These are phyloP conservation scores for Cephus sareptanus DNA, from an alignment of 2,888 invertebrate genomes.

Conservation along the genomic window DNA sequence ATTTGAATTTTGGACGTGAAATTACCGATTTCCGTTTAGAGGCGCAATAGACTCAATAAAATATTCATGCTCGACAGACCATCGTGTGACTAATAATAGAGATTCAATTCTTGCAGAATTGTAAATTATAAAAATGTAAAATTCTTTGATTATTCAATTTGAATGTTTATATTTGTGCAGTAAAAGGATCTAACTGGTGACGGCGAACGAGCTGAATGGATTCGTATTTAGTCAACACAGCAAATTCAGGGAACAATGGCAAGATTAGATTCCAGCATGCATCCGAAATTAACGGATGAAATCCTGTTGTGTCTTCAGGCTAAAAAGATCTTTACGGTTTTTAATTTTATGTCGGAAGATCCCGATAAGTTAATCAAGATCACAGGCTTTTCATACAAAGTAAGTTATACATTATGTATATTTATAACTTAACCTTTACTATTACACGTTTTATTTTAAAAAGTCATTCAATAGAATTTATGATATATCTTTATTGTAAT, in stretches of 20 bases:
- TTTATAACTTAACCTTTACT: conserved; percentile 10
- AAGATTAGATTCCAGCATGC: conserved; percentile 39
- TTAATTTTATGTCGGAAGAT: conserved; percentile 72
- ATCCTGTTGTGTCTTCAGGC: conserved; percentile 66
- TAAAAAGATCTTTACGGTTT: conserved; percentile 69
- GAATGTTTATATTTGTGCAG: background rate
- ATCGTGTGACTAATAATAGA: background rate
- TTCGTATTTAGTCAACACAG: background rate
- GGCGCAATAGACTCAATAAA: background rate
- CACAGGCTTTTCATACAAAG: conserved; percentile 68
- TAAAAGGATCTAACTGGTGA: background rate
- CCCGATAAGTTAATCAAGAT: conserved; percentile 68
- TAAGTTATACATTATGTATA: conserved; percentile 64
- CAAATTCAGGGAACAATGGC: conserved; percentile 35
- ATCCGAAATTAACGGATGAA: conserved; percentile 64
- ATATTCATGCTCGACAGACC: background rate
- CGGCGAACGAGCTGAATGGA: background rate
- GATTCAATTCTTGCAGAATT: background rate
- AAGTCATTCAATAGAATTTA: too few relatives aligned
- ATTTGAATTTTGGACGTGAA: conserved; percentile 18
- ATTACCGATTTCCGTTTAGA: background rate
- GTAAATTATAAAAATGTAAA: background rate
- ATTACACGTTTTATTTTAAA: background rate
- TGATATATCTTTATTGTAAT: too few relatives aligned
- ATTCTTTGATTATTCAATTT: background rate